Percentiles rank a stretch among this genome's conserved stretches.
phyloP scores from a whole-genome alignment of 2,797 vertebrate species.

The Apogon talboti region DNA sequence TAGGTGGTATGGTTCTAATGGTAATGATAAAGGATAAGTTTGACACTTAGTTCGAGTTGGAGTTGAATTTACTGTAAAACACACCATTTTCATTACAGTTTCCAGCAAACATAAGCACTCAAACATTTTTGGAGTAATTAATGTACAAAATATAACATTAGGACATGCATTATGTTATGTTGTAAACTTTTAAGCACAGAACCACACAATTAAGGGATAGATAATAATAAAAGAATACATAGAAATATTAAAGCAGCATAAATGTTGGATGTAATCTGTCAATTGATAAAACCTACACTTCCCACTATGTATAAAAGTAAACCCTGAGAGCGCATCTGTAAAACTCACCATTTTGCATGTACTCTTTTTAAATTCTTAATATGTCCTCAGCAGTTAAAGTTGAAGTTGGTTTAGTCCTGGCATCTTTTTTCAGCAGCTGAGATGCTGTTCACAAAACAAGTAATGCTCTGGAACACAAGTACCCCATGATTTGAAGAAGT shows the following conservation, averaged over 20 bases:
- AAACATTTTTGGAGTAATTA: background rate
- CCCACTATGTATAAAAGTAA: background rate
- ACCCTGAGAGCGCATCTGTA: background rate
- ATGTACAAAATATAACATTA: background rate
- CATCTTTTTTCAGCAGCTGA: background rate
- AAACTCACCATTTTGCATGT: conserved; percentile 72
- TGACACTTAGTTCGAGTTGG: too few species aligned
- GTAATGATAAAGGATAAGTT: too few species aligned
- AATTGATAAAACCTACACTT: background rate
- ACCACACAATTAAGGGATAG: background rate
- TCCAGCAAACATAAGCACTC: background rate
- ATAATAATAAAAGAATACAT: conserved; percentile 6
- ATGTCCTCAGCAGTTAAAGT: conserved; percentile 7
- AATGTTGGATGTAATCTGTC: background rate
- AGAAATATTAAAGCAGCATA: background rate
- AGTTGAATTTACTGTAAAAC: background rate
- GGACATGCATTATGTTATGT: background rate
- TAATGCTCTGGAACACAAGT: conserved; percentile 1
- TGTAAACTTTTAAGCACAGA: background rate
- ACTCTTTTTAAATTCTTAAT: conserved; percentile 18
- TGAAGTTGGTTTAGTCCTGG: background rate
- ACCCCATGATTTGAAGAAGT: conserved; percentile 63
- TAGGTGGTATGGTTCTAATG: too few species aligned
- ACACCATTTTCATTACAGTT: conserved; percentile 2
- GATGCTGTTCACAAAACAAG: background rate